These are phyloP conservation scores for Hirtodrosophila duncani DNA, from an alignment of 2,888 invertebrate species.

Conservation along the genomic window DNA sequence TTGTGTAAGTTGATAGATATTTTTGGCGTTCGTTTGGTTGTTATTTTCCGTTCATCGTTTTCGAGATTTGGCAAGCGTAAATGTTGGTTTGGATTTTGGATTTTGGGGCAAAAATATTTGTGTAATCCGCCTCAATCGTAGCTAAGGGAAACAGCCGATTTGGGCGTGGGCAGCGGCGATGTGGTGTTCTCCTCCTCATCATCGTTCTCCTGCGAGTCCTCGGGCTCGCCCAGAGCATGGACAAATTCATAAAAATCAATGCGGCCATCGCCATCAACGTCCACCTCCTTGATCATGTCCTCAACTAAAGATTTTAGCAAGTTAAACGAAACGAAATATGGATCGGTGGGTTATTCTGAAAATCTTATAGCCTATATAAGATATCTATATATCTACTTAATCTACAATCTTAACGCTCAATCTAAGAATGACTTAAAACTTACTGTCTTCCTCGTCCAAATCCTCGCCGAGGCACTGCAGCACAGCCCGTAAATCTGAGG, in stretches of 20 bases:
- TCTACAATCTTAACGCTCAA: no score
- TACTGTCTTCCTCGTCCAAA: conserved; percentile 92
- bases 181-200: conserved; percentile 81
- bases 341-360: background rate
- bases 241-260: conserved; percentile 95
- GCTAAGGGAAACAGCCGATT: conserved; percentile 68
- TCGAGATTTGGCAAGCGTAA: background rate
- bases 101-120: no score
- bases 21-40: background rate
- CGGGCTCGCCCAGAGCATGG: conserved; percentile 90
- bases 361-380: background rate
- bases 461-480: conserved; percentile 93
- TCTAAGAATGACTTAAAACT: no score
- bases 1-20: no score
- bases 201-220: conserved; percentile 87
- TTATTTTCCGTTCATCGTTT: background rate
- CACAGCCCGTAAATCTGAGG: conserved; percentile 91
- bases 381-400: background rate
- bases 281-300: conserved; percentile 97
- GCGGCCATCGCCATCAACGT: conserved; percentile 94
- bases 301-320: conserved; percentile 83
- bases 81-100: background rate
- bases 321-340: background rate
- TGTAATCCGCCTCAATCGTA: conserved; percentile 53
- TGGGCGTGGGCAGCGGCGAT: conserved; percentile 77